phyloP scores from a whole-genome alignment of 1,140 invertebrate species.

The Helicoverpa armigera region DNA sequence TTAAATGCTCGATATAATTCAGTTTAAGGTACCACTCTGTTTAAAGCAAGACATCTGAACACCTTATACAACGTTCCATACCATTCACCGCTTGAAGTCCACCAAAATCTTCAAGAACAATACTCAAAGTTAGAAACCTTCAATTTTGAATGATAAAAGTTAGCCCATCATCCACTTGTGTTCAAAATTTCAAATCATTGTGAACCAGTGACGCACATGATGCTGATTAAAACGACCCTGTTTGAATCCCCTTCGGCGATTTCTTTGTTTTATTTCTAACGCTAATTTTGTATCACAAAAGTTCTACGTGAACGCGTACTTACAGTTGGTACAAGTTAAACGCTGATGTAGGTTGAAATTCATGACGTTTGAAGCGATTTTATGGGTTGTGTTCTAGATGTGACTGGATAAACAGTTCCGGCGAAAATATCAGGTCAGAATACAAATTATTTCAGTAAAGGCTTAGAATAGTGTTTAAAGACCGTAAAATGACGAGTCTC shows the following conservation, averaged over 20 bases:
- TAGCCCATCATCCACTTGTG: conserved; percentile 11
- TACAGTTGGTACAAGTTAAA: conserved; percentile 42
- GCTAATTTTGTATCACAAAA: conserved; percentile 73
- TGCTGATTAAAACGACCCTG: conserved; percentile 53
- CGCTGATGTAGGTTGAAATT: background rate
- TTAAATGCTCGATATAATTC: too few relatives aligned
- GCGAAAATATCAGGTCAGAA: too few relatives aligned
- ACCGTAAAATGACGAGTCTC: too few relatives aligned
- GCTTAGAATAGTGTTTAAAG: too few relatives aligned
- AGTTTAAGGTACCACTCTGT: too few relatives aligned
- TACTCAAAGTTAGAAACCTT: conserved; percentile 14
- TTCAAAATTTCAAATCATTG: conserved; percentile 36
- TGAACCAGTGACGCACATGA: conserved; percentile 59
- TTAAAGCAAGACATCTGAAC: too few relatives aligned
- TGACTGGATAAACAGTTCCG: too few relatives aligned
- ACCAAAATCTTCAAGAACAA: background rate
- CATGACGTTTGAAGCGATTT: too few relatives aligned
- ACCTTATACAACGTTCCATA: too few relatives aligned
- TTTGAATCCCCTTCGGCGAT: conserved; percentile 54
- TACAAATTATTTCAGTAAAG: too few relatives aligned
- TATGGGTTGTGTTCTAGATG: too few relatives aligned
- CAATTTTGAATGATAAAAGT: conserved; percentile 14
- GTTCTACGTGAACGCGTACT: conserved; percentile 58
- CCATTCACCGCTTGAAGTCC: background rate
- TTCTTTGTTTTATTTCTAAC: conserved; percentile 72